These are phyloP conservation scores for Nycteola revayana DNA, from an alignment of 2,888 invertebrate species.

Conservation along the genomic window DNA sequence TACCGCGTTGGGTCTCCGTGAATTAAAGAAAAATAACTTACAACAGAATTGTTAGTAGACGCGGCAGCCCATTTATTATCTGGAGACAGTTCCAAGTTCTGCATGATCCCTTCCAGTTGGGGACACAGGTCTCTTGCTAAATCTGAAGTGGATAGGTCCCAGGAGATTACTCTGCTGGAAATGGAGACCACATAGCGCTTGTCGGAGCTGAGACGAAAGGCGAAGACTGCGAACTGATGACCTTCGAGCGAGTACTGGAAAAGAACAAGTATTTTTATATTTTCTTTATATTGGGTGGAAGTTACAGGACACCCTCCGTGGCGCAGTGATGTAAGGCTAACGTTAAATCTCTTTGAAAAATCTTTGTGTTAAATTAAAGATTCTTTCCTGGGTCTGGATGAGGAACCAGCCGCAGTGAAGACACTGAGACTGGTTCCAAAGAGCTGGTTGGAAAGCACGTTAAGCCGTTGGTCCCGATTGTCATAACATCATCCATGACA, in stretches of 20 bases:
- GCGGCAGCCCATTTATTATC: constrained; percentile 98
- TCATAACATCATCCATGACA: too few species aligned
- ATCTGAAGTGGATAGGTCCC: constrained; percentile 98
- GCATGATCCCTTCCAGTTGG: constrained; percentile 96
- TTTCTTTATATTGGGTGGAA: not conserved
- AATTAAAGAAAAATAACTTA: constrained; percentile 46
- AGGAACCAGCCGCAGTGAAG: too few species aligned
- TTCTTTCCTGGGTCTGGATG: too few species aligned
- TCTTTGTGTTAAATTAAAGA: too few species aligned
- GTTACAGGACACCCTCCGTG: too few species aligned
- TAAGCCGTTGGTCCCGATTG: too few species aligned
- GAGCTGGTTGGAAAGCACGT: too few species aligned
- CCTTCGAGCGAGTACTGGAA: constrained; percentile 96
- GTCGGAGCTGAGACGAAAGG: constrained; percentile 94
- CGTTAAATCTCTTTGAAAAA: too few species aligned
- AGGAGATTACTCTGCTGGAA: constrained; percentile 97
- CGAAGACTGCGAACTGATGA: constrained; percentile 98
- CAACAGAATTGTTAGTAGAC: constrained; percentile 97
- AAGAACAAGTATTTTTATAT: too few species aligned
- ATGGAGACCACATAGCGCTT: constrained; percentile 96
- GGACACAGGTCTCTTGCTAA: constrained; percentile 96
- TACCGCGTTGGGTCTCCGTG: too few species aligned
- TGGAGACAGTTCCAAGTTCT: constrained; percentile 94
- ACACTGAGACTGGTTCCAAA: too few species aligned
- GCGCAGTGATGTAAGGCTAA: too few species aligned